Evolutionary conservation across 2,888 invertebrate genomes (phyloP).

Genomic region (Meghimatium bilineatum): DNA sequence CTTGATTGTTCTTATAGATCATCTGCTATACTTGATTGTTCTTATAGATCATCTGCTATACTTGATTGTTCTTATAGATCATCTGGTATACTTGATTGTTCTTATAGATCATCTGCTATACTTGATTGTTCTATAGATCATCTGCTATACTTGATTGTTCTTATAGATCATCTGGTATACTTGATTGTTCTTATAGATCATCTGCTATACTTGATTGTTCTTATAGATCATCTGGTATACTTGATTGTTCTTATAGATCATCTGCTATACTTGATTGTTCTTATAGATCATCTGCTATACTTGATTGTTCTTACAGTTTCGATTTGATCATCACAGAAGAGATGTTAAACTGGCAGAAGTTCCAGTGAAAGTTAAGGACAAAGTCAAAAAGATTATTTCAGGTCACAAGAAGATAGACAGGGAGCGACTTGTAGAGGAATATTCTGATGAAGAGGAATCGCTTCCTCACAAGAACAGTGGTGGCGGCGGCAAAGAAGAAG

Average conservation of each 20-base stretch:
- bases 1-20: not conserved
- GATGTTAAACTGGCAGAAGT: constrained; percentile 67
- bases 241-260: too few relatives aligned
- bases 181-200: too few relatives aligned
- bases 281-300: not conserved
- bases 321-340: constrained; percentile 77
- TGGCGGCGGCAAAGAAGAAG: constrained; percentile 22
- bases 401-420: constrained; percentile 63
- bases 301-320: constrained; percentile 80
- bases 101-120: too few relatives aligned
- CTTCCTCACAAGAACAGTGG: constrained; percentile 46
- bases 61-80: too few relatives aligned
- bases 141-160: too few relatives aligned
- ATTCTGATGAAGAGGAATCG: constrained; percentile 61
- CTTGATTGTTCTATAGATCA: too few relatives aligned
- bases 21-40: not conserved
- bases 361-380: constrained; percentile 68
- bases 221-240: too few relatives aligned
- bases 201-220: too few relatives aligned
- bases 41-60: too few relatives aligned
- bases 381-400: constrained; percentile 61
- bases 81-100: too few relatives aligned
- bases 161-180: too few relatives aligned
- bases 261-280: not conserved
- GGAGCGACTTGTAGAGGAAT: constrained; percentile 64